Evolutionary conservation across 1,140 invertebrate genomes (phyloP), one percentile per base, ranked within the genome.

Genomic region (Drosophila equinoxialis): DNA sequence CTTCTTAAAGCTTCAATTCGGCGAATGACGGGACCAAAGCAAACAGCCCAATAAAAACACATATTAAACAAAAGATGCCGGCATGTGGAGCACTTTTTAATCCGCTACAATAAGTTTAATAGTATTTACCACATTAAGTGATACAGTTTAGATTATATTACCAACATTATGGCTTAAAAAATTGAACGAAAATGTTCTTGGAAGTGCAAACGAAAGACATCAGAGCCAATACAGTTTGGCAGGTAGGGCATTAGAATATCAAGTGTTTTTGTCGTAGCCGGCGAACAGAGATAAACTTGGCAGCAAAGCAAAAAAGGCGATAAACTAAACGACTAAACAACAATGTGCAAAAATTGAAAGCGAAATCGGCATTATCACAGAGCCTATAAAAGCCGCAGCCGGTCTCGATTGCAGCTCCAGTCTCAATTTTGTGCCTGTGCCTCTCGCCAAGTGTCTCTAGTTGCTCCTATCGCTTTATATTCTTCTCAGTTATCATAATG

Each of bases 371-470:
- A 60, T 74, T 69, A 82, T 57, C 77, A 68, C 10, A 13, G 20
- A 17, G 35, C 41, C 69, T 89, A 87, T 87, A 87, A 70, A 86
- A 80, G 41, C 39, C 62, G n/a, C 70, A 68, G 45, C 55, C 14
- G 54, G 26, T 30, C 65, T 35, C 67, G 7, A 26, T 33, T 41
- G 48, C 79, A 79, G 69, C 64, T 60, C 86, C 72, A 82, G 82
- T 86, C 63, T 86, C 72, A 82, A 79, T 86, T 69, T 45, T 60
- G 35, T 58, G 67, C 54, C 69, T 55, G 45, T 30, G 30, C 30
- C 65, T 61, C 57, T 55, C 66, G 41, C 45, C 11, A 60, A 79
- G 71, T 66, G 35, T 57, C 42, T 30, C 30, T 6, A 6, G 6
- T 30, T 30, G 30, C 65, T 73, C 35, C 60, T 60, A 37, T 30